Base-by-base conservation (phyloP, 2,888 invertebrate species). In the Malachius bipustulatus region DNA sequence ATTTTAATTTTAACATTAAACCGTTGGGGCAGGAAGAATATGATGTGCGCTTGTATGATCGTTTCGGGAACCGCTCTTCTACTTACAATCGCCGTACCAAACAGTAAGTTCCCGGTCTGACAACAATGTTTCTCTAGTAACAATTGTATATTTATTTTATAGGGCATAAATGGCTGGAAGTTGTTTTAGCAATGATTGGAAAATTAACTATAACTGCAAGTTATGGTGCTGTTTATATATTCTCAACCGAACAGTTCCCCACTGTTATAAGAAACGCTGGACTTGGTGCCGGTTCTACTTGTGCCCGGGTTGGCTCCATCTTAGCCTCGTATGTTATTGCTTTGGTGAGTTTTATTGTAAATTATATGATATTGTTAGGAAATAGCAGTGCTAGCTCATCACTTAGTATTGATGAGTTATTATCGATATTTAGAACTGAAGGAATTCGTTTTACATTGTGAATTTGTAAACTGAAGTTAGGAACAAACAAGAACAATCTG, bases 181-280 rank as follows among this genome's bases (percentile, higher is more conserved):
- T 79, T 13, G 60, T 67, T 2, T 63, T 75, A 26, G 77, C 77
- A 2, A 80, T 81, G 80, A 53, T 75, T 26, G 81, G 78, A 4
- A 82, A 82, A 62, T 57, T 81, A 44, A 71, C 77, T 27, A 80
- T 81, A 34, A 80, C 81, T 2, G 71, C 79, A 1, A 77, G 79
- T 14, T 82, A 81, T 48, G 81, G 79, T 27, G 75, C 79, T 1
- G 69, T 81, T 28, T 81, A 81, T 48, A 71, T 81, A 31, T 77
- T 79, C 52, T 75, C 80, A 1, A 76, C 78, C 2, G 81, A 82
- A 59, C 78, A 79, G 54, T 82, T 79, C 49, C 81, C 81, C 10
- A 81, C 81, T 4, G 77, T 78, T 10, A 75, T 82, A 27, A 59
- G 76, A 43, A 76, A 75, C 47, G 72, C 72, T 26, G 75, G 72